phyloP scores from a whole-genome alignment of 1,140 invertebrate species.

The Oedothorax gibbosus region DNA sequence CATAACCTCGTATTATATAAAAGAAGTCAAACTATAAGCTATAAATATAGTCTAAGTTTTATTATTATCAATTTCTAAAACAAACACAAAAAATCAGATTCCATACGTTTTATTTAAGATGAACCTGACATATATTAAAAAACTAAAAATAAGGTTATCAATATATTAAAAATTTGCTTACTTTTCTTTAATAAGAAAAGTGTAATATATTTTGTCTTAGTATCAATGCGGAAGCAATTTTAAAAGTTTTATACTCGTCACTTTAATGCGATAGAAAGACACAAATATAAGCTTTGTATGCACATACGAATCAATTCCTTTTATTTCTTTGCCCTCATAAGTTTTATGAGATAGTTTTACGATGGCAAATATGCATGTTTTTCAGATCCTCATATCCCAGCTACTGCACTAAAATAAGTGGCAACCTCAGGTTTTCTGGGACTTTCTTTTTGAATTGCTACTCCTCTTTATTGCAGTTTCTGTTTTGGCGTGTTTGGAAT shows the following conservation, averaged over 20 bases:
- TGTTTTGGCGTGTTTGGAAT: background rate
- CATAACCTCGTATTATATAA: too few species aligned
- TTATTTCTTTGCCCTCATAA: conserved; percentile 1
- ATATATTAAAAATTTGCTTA: too few species aligned
- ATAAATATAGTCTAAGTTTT: too few species aligned
- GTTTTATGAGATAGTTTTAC: conserved; percentile 33
- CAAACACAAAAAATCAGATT: too few species aligned
- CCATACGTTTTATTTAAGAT: too few species aligned
- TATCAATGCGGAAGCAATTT: background rate
- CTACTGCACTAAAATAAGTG: conserved; percentile 42
- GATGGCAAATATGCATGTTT: conserved; percentile 41
- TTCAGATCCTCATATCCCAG: conserved; percentile 16
- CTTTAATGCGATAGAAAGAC: background rate
- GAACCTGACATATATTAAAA: too few species aligned
- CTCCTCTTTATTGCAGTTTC: conserved; percentile 17
- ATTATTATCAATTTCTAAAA: too few species aligned
- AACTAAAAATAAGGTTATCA: too few species aligned
- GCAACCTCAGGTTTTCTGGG: conserved; percentile 30
- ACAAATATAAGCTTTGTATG: background rate
- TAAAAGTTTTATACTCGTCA: background rate
- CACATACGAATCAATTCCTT: background rate
- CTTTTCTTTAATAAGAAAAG: too few species aligned
- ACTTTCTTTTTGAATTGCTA: conserved; percentile 14
- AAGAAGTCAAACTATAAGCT: too few species aligned
- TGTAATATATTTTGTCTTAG: background rate